Conservation (phyloP, 2,888 invertebrate genomes). For the Napeogenes sylphis region DNA sequence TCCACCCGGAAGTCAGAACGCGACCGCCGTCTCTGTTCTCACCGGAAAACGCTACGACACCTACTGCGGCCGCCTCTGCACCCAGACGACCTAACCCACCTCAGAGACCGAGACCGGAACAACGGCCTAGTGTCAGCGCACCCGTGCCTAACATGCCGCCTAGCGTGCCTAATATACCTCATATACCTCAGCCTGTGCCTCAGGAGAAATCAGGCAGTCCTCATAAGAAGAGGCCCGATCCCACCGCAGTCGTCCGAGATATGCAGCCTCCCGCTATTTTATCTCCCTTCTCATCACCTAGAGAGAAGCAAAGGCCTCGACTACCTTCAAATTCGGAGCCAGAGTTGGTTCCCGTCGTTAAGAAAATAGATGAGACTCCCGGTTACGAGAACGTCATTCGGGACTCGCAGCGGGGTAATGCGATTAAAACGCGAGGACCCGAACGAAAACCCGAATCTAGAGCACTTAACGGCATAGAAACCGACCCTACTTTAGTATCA, state of each 20-base stretch:
- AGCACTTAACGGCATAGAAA: constrained; percentile 81
- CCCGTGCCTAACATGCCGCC: constrained; percentile 16
- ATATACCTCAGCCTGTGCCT: constrained; percentile 43
- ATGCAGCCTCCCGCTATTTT: constrained; percentile 66
- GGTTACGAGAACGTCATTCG: constrained; percentile 79
- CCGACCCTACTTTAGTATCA: constrained; percentile 84
- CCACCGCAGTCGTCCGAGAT: constrained; percentile 56
- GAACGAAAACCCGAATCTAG: constrained; percentile 64
- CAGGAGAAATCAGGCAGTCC: constrained; percentile 51
- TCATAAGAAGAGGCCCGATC: constrained; percentile 56
- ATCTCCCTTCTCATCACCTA: constrained; percentile 73
- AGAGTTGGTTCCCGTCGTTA: constrained; percentile 79
- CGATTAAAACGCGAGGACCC: constrained; percentile 55
- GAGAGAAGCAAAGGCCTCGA: constrained; percentile 49
- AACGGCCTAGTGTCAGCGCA: constrained; percentile 33
- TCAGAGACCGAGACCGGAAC: constrained; percentile 40
- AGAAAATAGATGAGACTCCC: constrained; percentile 79
- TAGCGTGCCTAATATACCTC: constrained; percentile 39
- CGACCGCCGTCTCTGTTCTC: constrained; percentile 81
- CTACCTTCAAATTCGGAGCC: constrained; percentile 76
- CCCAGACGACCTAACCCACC: constrained; percentile 48
- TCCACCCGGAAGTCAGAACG: constrained; percentile 45
- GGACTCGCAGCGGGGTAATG: constrained; percentile 68
- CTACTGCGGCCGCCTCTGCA: constrained; percentile 62
- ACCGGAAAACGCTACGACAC: constrained; percentile 78